Evolutionary conservation across 2,888 invertebrate species (phyloP), one percentile per base, ranked within the genome.

Genomic region (Fabriciana adippe): DNA sequence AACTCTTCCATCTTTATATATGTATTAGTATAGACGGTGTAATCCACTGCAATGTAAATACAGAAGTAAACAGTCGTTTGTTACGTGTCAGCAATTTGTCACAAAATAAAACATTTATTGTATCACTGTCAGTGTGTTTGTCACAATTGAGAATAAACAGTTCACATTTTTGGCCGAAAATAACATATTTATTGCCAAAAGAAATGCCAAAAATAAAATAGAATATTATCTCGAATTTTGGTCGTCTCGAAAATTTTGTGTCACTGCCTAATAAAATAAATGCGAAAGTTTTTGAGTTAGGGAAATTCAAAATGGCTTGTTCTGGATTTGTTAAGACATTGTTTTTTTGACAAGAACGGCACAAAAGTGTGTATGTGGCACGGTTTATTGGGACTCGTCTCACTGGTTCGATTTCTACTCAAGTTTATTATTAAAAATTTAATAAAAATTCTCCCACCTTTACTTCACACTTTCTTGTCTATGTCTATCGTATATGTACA

Each of bases 121-220:
- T 18, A 54, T 60, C 26, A 48, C 11, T 59, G 59, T 54, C 16
- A n/a, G 59, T 35, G 0, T 54, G 53, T 47, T 51, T 55, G 18
- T 51, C 50, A 35, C 59, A 47, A 14, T 67, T 55, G n/a, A 21
- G 16, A 45, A 13, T 35, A 47, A 55, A 67, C 53, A 26, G 62
- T 35, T 47, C 3, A 68, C 14, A 64, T 59, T 64, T 63, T 68
- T 68, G 68, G 68, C 68, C 55, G 26, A 45, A 26, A 55, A 60
- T 60, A 60, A 45, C 13, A 26, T 16, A 48, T 45, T 31, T 11
- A 50, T 64, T 45, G 65, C 57, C 65, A 65, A 65, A 59, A 57
- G 4, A 16, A 31, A 41, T 50, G 45, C 21, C 54, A 63, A 45
- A 45, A 54, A 53, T 21, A 62, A 15, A 6, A 6, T n/a, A 51